Base-by-base conservation (phyloP, 2,113 vertebrate genomes). In the Chinchilla lanigera region DNA sequence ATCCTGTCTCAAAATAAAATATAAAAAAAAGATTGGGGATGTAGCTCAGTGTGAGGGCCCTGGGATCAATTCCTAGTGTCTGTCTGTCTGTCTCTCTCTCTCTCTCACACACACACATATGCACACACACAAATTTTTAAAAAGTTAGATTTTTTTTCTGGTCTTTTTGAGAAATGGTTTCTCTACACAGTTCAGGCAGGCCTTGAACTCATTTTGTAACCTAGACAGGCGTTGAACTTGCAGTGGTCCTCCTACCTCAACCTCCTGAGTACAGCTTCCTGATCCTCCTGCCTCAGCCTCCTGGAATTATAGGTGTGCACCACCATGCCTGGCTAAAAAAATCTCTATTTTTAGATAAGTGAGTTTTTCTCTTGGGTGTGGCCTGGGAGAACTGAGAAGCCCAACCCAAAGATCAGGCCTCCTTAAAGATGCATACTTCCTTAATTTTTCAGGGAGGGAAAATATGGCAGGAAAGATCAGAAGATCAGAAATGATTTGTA, bases 351-450 rank as follows among this genome's bases (percentile, higher is more conserved):
- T 78, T 7, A 93, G 38, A 82, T 86, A 41, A 54, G n/a, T 85
- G 22, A 89, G 56, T 81, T 89, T 95, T 96, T 69, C 22, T 52
- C 26, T 30, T 58, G 80, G 44, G 52, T 71, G 58, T 54, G 71
- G 50, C 87, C 38, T 90, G 73, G 81, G 80, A 86, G 96, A 61
- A 89, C 13, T 86, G 67, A 87, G n/a, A 82, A 54, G 20, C 52
- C 65, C 86, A 84, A 35, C 75, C 94, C 89, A 84, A 87, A 88
- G 28, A 41, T 87, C 67, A 75, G 50, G 67, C 54, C 90, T 87
- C 54, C 85, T 89, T 67, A 77, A 71, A 81, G 30, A 69, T 88
- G 73, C 52, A 12, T 30, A 65, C 71, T 92, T 96, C 78, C 90
- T 90, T 30, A 7, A 89, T 77, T 26, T 47, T 47, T 47, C 81